Base-by-base conservation (phyloP, 1,140 invertebrate species). In the Philopotamus ludificatus region DNA sequence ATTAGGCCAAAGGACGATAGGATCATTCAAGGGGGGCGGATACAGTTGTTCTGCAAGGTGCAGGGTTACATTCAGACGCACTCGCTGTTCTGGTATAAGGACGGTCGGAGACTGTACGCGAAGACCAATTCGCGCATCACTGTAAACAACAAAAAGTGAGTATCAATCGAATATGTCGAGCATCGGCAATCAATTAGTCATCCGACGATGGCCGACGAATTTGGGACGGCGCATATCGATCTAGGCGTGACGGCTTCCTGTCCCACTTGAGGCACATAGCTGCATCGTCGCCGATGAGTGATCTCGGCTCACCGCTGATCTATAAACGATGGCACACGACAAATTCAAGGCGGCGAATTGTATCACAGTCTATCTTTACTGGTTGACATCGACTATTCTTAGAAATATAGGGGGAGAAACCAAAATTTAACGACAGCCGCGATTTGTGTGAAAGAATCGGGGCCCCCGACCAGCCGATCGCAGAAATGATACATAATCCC, bases 51-150 rank as follows among this genome's bases (percentile, higher is more conserved):
- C 71, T 91, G 89, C 79, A 83, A 82, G 71, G 86, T 86, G 64
- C 81, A 82, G 71, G 88, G 87, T 1, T 82, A n/a, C n/a, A n/a
- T n/a, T n/a, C n/a, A n/a, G n/a, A n/a, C n/a, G n/a, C n/a, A n/a
- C n/a, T n/a, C n/a, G 73, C 85, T 90, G 66, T 81, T 83, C 68
- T 91, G 88, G 89, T 87, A 86, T 77, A 87, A 87, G 74, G 86
- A 90, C 77, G 86, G 85, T 71, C 80, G 82, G 73, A 85, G 85
- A 62, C 78, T 86, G 71, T n/a, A n/a, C n/a, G n/a, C n/a, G n/a
- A n/a, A n/a, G 76, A 81, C 62, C 76, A 73, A 72, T 76, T 66
- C 75, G 77, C 60, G 77, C 70, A 77, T 79, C 71, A 77, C 76
- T 74, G 76, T 79, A 77, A 77, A 79, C 63, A 76, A 73, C 64